Evolutionary conservation across 2,113 vertebrate genomes (phyloP).

Genomic region (Tenebrosternarchus preto): DNA sequence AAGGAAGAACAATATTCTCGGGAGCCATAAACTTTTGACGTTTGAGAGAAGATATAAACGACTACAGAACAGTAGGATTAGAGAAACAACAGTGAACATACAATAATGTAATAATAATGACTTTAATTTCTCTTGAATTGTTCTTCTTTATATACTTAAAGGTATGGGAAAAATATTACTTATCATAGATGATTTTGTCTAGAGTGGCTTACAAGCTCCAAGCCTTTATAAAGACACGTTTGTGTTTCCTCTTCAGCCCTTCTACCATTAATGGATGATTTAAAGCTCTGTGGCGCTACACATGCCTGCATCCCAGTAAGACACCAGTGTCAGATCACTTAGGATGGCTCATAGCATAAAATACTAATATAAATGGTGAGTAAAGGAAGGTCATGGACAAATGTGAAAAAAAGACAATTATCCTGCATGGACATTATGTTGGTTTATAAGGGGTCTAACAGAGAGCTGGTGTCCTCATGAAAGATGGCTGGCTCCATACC

Average conservation of each 20-base stretch:
- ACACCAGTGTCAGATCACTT: constrained; percentile 35
- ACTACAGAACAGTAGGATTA: no score
- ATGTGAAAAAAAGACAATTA: background rate
- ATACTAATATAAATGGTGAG: background rate
- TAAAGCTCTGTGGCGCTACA: constrained; percentile 8
- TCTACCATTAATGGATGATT: constrained; percentile 41
- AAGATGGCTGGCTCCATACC: no score
- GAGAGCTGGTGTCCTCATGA: no score
- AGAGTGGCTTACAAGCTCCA: background rate
- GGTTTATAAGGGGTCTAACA: no score
- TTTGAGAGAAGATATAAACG: background rate
- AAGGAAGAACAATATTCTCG: background rate
- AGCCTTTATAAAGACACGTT: background rate
- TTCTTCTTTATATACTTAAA: no score
- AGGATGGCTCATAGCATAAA: constrained; percentile 29
- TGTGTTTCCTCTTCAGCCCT: constrained; percentile 32
- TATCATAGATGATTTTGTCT: background rate
- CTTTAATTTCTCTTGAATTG: no score
- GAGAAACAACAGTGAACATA: background rate
- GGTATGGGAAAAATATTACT: background rate
- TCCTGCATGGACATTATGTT: no score
- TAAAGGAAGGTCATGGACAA: constrained; percentile 34
- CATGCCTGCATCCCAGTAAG: constrained; percentile 22
- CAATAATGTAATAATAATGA: background rate
- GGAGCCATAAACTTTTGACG: constrained; percentile 20